These are phyloP conservation scores for Drosophila anceps DNA, from an alignment of 2,888 invertebrate genomes.

Conservation along the genomic window DNA sequence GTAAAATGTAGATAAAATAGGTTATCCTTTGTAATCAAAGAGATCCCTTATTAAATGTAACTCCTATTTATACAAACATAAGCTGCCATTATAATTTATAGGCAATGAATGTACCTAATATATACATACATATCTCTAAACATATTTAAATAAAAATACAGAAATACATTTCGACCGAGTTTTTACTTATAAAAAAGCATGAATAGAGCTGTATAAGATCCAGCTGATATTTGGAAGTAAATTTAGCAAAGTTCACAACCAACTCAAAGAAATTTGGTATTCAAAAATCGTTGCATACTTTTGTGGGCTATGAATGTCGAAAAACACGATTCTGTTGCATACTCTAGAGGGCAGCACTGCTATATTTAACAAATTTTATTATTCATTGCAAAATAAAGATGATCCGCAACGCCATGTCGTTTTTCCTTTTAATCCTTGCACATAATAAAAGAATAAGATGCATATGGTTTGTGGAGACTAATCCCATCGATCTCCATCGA, in stretches of 20 bases:
- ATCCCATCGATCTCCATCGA: too few relatives aligned
- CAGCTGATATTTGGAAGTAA: background rate
- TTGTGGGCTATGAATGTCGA: background rate
- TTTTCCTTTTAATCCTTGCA: too few relatives aligned
- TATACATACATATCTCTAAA: background rate
- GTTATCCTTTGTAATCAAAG: too few relatives aligned
- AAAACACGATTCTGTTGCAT: background rate
- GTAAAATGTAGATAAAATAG: background rate
- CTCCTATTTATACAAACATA: background rate
- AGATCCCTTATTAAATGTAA: background rate
- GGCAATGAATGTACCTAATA: background rate
- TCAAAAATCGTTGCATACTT: slow-evolving; percentile 1
- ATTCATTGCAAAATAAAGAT: too few relatives aligned
- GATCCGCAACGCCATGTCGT: too few relatives aligned
- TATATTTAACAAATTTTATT: background rate
- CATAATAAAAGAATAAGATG: too few relatives aligned
- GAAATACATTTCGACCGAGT: background rate
- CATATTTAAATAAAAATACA: background rate
- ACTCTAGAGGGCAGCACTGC: background rate
- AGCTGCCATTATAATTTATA: background rate
- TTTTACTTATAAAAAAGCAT: background rate
- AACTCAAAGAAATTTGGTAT: background rate
- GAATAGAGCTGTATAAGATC: background rate
- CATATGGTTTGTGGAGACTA: too few relatives aligned
- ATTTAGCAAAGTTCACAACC: slow-evolving; percentile 10